These are phyloP conservation scores for Lymantria dispar DNA, from an alignment of 2,888 invertebrate genomes.

Conservation along the genomic window DNA sequence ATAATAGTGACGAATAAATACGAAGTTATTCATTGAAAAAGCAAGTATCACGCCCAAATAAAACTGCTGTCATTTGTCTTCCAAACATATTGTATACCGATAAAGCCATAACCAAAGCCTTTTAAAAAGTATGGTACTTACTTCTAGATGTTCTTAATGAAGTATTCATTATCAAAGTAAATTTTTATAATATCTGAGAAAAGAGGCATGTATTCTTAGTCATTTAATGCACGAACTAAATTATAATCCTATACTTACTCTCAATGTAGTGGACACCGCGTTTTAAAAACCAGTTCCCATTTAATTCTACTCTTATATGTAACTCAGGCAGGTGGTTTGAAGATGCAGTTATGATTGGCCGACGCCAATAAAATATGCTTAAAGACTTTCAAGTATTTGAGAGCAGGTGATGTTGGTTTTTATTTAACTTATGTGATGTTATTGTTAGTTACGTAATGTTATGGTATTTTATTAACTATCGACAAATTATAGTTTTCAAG, in stretches of 20 bases:
- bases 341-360: constrained; percentile 36
- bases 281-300: constrained; percentile 23
- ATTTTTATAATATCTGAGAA: too few relatives aligned
- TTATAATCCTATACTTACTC: neutral
- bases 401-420: constrained; percentile 28
- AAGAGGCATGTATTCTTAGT: too few relatives aligned
- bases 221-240: too few relatives aligned
- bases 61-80: too few relatives aligned
- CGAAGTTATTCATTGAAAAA: too few relatives aligned
- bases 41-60: too few relatives aligned
- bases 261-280: neutral
- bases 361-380: constrained; percentile 18
- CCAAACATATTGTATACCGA: too few relatives aligned
- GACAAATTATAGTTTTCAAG: too few relatives aligned
- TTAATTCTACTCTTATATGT: constrained; percentile 7
- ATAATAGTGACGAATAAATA: constrained; percentile 1
- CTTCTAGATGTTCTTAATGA: too few relatives aligned
- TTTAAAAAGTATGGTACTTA: too few relatives aligned
- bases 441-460: neutral
- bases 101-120: too few relatives aligned
- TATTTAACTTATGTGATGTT: constrained; percentile 6
- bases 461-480: neutral
- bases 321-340: constrained; percentile 14
- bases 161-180: too few relatives aligned
- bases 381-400: constrained; percentile 12